Conservation (phyloP, 2,797 vertebrate genomes). For the Eurystomus glaucurus region DNA sequence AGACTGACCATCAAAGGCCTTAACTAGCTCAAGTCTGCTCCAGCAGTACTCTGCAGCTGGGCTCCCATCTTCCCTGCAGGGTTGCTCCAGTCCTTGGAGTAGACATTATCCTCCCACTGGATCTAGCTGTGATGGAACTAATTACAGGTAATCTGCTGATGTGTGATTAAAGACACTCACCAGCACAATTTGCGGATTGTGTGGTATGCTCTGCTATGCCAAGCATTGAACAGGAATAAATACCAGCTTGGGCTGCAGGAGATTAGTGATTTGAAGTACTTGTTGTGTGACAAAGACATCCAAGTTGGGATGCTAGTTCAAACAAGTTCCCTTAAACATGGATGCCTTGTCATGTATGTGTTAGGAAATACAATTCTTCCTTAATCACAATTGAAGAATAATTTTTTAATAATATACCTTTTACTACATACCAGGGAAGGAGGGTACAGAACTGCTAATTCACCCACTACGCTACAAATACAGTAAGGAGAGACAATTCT, state of each 20-base stretch:
- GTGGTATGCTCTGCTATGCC: not conserved
- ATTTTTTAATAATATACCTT: not conserved
- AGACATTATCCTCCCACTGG: not conserved
- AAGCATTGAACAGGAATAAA: conserved; percentile 31
- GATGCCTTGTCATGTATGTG: not conserved
- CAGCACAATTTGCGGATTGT: not conserved
- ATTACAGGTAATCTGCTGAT: conserved; percentile 36
- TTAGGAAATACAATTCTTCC: not conserved
- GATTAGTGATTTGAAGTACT: conserved; percentile 20
- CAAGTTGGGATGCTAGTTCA: not conserved
- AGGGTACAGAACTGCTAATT: not conserved
- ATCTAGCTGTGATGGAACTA: not conserved
- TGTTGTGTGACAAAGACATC: not conserved
- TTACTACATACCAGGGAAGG: not conserved
- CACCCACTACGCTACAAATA: not conserved
- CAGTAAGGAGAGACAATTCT: conserved; percentile 7
- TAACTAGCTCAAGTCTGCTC: not conserved
- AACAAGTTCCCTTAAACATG: not conserved
- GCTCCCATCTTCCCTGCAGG: not conserved
- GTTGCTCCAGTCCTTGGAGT: not conserved
- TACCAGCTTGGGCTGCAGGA: not conserved
- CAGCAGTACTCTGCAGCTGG: not conserved
- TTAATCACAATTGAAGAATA: not conserved
- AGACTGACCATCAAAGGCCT: not conserved
- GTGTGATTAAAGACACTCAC: not conserved